Evolutionary conservation across 2,113 vertebrate genomes (phyloP), one percentile per base, ranked within the genome.

Genomic region (Sisor rabdophorus): DNA sequence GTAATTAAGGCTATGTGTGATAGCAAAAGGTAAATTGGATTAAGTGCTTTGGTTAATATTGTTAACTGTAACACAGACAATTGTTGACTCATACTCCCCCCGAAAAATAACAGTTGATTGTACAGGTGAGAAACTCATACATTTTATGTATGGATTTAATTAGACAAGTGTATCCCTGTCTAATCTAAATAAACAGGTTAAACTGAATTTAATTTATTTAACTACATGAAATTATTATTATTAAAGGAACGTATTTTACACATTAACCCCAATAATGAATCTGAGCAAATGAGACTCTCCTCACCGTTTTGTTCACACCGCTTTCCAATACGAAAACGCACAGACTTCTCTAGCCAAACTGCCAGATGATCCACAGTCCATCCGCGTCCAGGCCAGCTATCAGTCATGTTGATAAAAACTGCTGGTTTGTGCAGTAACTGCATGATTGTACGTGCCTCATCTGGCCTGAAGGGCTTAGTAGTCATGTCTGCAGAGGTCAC

Each of bases 261-360:
- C 3, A 44, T 44, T 19, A 63, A 40, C 32, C 40, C 20, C 61
- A 12, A 22, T 5, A 10, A 24, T 48, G 40, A 24, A 67, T n/a
- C 11, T 64, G 19, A 54, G 26, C 4, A 55, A 58, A 0, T 40
- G n/a, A 26, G 32, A 44, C 44, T 22, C 28, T 19, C 74, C 89
- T 89, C 90, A 98, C 97, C 87, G 85, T 90, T 88, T 24, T 79
- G 88, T 56, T 80, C 54, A 0, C 69, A 81, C 84, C 85, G 94
- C 79, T 84, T 87, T 13, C 95, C 96, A 10, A 99, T 90, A 75
- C 97, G 90, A 85, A 99, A 99, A 54, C 80, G 85, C 48, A 98
- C 75, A 11, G 12, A 77, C 82, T 89, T 95, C 84, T 89, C 79
- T 15, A 97, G 86, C 64, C 93, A 11, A 0, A 60, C 11, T 6